Conservation (phyloP, 2,888 invertebrate genomes). For the Napeogenes inachia region DNA sequence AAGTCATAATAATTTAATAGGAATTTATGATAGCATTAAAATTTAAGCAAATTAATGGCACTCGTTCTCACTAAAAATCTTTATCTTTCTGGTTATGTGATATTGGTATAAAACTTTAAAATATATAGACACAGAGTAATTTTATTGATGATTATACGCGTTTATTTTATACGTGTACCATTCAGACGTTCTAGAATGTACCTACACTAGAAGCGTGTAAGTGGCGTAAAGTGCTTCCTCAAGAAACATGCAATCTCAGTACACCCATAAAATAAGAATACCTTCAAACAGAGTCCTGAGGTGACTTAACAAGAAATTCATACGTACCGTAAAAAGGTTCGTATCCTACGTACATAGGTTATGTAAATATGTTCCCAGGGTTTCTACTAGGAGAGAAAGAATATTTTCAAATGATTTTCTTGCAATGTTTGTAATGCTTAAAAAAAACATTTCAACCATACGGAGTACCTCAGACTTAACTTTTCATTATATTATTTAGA, state of each 20-base stretch:
- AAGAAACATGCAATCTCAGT: slow-evolving; percentile 17
- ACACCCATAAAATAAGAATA: slow-evolving; percentile 14
- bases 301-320: slow-evolving; percentile 1
- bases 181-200: neutral
- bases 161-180: slow-evolving; percentile 4
- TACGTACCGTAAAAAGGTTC: neutral
- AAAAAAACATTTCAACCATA: neutral
- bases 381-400: too few relatives aligned
- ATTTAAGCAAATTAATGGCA: too few relatives aligned
- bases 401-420: neutral
- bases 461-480: too few relatives aligned
- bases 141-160: neutral
- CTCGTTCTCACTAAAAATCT: too few relatives aligned
- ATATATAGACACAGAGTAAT: too few relatives aligned
- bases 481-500: too few relatives aligned
- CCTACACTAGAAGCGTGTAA: slow-evolving; percentile 16
- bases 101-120: too few relatives aligned
- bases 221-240: slow-evolving; percentile 19
- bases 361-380: neutral
- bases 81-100: too few relatives aligned
- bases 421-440: neutral
- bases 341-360: neutral
- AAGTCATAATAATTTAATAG: too few relatives aligned
- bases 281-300: slow-evolving; percentile 6
- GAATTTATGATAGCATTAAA: too few relatives aligned